Percentiles rank a stretch among this genome's conserved stretches.
Evolutionary conservation across 2,888 invertebrate genomes (phyloP).

Genomic region (Lasioglossum leucozonium): DNA sequence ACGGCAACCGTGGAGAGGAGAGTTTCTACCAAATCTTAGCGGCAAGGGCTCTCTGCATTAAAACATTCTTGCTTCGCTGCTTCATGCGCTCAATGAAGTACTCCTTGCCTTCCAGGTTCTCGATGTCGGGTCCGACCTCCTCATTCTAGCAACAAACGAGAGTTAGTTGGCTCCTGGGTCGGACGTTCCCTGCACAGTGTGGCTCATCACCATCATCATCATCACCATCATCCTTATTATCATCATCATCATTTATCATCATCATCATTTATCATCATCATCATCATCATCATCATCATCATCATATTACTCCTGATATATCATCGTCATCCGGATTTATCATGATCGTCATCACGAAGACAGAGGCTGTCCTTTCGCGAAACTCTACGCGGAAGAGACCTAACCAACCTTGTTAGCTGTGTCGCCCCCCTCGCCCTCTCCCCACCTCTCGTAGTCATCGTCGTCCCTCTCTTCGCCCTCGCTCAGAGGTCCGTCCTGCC

Average conservation of each 20-base stretch:
- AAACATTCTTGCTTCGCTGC: conserved; percentile 81
- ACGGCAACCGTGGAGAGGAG: conserved; percentile 38
- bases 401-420: conserved; percentile 81
- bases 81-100: conserved; percentile 82
- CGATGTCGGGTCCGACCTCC: conserved; percentile 72
- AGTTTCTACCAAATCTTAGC: conserved; percentile 79
- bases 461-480: conserved; percentile 87
- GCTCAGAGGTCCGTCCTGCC: conserved; percentile 86
- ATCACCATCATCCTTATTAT: conserved; percentile 55
- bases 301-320: conserved; percentile 49
- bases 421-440: conserved; percentile 76
- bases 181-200: conserved; percentile 57
- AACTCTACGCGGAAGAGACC: conserved; percentile 72
- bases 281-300: conserved; percentile 58
- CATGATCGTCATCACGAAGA: conserved; percentile 67
- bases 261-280: conserved; percentile 56
- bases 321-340: conserved; percentile 68
- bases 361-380: conserved; percentile 59
- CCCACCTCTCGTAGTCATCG: conserved; percentile 83
- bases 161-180: conserved; percentile 75
- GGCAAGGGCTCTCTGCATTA: conserved; percentile 80
- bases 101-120: conserved; percentile 78
- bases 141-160: conserved; percentile 81
- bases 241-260: conserved; percentile 58
- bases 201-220: conserved; percentile 70